Evolutionary conservation across 2,113 vertebrate species (phyloP), one percentile per base, ranked within the genome.

Genomic region (Amia ocellicauda): DNA sequence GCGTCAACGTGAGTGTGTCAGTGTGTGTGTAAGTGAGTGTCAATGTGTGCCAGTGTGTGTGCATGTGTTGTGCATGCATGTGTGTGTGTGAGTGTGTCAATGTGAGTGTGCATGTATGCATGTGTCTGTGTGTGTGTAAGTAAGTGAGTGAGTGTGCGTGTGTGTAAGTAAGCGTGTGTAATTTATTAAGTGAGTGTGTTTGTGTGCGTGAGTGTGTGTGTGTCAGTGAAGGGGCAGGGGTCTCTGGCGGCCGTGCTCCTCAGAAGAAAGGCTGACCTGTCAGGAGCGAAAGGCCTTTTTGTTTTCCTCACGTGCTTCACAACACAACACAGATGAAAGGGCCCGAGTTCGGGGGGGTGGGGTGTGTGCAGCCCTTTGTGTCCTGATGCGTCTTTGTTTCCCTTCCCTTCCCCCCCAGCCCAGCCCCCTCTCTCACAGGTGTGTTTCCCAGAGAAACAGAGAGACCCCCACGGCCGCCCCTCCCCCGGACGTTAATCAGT

Each of bases 401-500:
- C 20, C 36, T 28, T 14, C 28, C 54, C 28, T n/a, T 17, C 14
- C 27, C 54, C 27, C 9, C 13, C n/a, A 2, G 24, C 63, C 41
- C 40, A 62, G 8, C 51, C 54, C 27, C n/a, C 28, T 31, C 19
- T 58, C 19, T 42, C 23, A 47, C 43, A 49, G 58, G 41, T 60
- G 43, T 29, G 42, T 42, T 49, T 49, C 43, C 43, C 59, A 45
- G 26, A 49, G 24, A 47, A 36, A 59, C 57, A 23, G 24, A 23
- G 31, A 36, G 11, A 27, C 16, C 24, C 16, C 60, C 11, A 14
- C 60, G 17, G 26, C 71, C 67, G 77, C 54, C 79, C 72, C 74
- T 77, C 81, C 76, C 80, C 77, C 74, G 10, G 22, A 7, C n/a
- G 24, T 49, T 40, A 47, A 50, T 62, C 60, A 63, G 47, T 8